Conservation (phyloP, 2,888 invertebrate species). For the Drosophila nigricruria region DNA sequence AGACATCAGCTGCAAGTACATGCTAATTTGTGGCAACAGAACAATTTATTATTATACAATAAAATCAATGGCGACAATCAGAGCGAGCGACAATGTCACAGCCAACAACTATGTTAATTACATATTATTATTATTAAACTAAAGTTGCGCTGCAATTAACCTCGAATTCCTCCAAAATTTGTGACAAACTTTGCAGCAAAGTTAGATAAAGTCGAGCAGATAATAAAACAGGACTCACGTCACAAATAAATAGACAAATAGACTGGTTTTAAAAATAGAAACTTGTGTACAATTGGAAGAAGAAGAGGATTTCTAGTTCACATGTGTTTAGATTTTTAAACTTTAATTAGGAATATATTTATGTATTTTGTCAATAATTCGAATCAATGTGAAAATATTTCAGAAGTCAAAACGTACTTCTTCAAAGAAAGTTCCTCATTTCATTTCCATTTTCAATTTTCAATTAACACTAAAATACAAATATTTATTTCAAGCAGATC, state of each 20-base stretch:
- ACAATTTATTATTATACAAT: slow-evolving; percentile 65
- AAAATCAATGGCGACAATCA: slow-evolving; percentile 53
- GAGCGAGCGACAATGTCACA: slow-evolving; percentile 14
- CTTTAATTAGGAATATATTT: background rate
- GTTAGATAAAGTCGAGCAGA: background rate
- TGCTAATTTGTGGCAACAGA: slow-evolving; percentile 66
- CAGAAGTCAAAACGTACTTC: background rate
- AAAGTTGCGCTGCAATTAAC: slow-evolving; percentile 33
- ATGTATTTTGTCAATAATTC: background rate
- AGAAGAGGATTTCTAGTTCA: no score
- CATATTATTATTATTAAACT: slow-evolving; percentile 20
- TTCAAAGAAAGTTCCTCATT: background rate
- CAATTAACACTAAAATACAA: no score
- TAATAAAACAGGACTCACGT: no score
- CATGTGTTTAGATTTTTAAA: no score
- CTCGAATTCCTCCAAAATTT: slow-evolving; percentile 5
- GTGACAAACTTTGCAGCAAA: background rate
- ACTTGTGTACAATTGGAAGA: background rate
- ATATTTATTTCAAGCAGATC: no score
- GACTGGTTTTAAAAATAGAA: background rate
- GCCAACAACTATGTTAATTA: slow-evolving; percentile 21
- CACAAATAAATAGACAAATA: no score
- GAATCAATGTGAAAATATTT: background rate
- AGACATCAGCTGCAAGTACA: slow-evolving; percentile 40
- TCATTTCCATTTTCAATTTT: no score